These are phyloP conservation scores for Meloidogyne floridensis DNA, from an alignment of 1,140 invertebrate species.

Conservation along the genomic window DNA sequence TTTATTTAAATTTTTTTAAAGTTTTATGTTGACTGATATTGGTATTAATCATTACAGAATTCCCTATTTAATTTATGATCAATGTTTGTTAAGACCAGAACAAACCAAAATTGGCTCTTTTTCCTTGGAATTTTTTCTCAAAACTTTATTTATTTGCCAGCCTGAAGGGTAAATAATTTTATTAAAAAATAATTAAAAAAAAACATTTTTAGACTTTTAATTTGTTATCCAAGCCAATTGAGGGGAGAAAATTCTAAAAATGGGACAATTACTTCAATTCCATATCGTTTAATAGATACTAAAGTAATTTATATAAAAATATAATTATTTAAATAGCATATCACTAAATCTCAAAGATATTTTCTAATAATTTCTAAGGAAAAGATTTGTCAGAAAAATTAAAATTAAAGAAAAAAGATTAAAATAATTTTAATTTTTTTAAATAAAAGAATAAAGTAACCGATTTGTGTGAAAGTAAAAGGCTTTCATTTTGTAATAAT, in stretches of 20 bases:
- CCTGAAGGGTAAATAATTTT: background rate
- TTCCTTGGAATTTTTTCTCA: background rate
- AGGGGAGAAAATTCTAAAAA: background rate
- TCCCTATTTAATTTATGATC: constrained; percentile 3
- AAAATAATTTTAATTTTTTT: background rate
- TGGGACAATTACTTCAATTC: constrained; percentile 5
- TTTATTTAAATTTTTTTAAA: background rate
- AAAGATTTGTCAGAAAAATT: too few species aligned
- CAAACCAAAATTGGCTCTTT: background rate
- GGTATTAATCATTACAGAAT: background rate
- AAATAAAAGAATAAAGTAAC: background rate
- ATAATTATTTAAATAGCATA: too few species aligned
- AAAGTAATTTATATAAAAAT: too few species aligned
- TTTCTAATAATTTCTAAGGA: too few species aligned
- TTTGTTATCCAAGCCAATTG: constrained; percentile 3
- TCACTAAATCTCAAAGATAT: too few species aligned
- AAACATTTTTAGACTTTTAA: constrained; percentile 1
- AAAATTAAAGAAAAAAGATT: too few species aligned
- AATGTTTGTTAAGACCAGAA: background rate
- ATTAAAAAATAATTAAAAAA: constrained; percentile 6
- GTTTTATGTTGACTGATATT: constrained; percentile 6
- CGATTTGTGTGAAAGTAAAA: background rate
- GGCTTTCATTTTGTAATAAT: background rate
- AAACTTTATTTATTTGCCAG: background rate
- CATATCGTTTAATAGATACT: background rate